Percentiles rank a stretch among this genome's conserved stretches.
These are phyloP conservation scores for Gnatocerus cornutus DNA, from an alignment of 2,888 invertebrate species.

Conservation along the genomic window DNA sequence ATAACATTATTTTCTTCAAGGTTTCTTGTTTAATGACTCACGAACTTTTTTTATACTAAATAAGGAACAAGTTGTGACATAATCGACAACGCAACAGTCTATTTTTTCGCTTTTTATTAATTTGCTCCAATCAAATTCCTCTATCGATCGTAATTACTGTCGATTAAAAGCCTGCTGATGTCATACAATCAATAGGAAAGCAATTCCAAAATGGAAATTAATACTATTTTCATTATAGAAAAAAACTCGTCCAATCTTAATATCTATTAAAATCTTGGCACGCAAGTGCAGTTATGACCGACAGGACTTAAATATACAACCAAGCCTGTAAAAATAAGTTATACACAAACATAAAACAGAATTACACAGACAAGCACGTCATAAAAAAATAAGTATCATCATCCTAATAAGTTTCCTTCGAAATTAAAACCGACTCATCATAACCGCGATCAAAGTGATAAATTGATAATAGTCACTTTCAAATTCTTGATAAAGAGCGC, in stretches of 20 bases:
- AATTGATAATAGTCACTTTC: not conserved
- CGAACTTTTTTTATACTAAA: constrained; percentile 31
- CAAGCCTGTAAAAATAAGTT: constrained; percentile 7
- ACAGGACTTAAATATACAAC: constrained; percentile 9
- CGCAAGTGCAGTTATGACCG: not conserved
- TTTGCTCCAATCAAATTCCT: constrained; percentile 13
- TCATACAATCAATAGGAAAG: not conserved
- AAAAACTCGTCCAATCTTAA: not conserved
- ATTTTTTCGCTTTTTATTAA: constrained; percentile 23
- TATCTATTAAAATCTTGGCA: not conserved
- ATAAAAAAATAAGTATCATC: constrained; percentile 9
- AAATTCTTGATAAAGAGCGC: not conserved
- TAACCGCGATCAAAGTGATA: not conserved
- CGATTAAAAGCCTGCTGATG: constrained; percentile 15
- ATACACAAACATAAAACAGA: constrained; percentile 3
- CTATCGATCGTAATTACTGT: constrained; percentile 12
- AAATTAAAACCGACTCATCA: not conserved
- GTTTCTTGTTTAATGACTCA: constrained; percentile 30
- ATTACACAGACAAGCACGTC: constrained; percentile 13
- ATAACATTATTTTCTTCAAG: constrained; percentile 37
- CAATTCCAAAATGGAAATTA: not conserved
- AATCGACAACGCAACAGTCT: constrained; percentile 14
- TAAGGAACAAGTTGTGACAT: constrained; percentile 39
- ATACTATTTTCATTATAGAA: not conserved
- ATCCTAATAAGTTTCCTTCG: not conserved